Evolutionary conservation across 1,140 invertebrate species (phyloP).

Genomic region (Drosophila murphyi): DNA sequence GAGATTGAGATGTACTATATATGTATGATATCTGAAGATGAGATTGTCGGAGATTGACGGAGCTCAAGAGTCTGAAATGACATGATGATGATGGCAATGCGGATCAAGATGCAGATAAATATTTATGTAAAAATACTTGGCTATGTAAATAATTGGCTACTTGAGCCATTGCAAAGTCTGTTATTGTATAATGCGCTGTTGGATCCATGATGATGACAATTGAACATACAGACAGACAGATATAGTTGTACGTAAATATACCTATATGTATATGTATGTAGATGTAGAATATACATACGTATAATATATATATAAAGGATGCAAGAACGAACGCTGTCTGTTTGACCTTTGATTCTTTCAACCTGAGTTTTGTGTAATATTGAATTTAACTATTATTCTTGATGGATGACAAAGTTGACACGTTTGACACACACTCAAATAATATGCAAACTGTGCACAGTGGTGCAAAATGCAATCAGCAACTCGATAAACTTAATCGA

Average conservation of each 20-base stretch:
- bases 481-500: too few species aligned
- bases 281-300: not conserved
- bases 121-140: not conserved
- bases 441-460: not conserved
- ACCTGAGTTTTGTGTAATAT: conserved; percentile 23
- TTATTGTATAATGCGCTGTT: conserved; percentile 24
- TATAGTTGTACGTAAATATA: not conserved
- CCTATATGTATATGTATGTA: not conserved
- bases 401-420: conserved; percentile 30
- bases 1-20: conserved; percentile 11
- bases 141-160: conserved; percentile 42
- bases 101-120: too few species aligned
- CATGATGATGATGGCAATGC: conserved; percentile 1
- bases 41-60: conserved; percentile 12
- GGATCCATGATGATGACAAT: conserved; percentile 3
- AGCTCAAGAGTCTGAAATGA: conserved; percentile 3
- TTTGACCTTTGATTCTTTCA: conserved; percentile 37
- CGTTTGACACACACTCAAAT: conserved; percentile 3
- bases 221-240: not conserved
- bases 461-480: not conserved
- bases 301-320: not conserved
- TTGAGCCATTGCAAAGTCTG: conserved; percentile 35
- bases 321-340: not conserved
- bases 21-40: conserved; percentile 21
- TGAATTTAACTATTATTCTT: conserved; percentile 38